phyloP scores from a whole-genome alignment of 64 coral and sea anemone species.

The Dendrophyllia cribrosa region DNA sequence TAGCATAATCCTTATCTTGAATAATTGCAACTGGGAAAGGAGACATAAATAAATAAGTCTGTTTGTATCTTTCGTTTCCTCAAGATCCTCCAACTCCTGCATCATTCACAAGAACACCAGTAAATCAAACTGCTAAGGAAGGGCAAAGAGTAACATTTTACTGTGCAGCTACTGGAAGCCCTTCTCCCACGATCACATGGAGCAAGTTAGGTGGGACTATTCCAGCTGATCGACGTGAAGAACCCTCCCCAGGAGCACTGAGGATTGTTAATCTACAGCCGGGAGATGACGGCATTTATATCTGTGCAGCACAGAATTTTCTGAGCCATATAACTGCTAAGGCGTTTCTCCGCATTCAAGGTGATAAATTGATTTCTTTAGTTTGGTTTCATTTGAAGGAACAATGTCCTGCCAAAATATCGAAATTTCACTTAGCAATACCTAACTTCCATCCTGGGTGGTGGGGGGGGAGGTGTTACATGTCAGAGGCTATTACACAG shows the following conservation, averaged over 20 bases:
- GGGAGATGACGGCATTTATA: slow-evolving; percentile 53
- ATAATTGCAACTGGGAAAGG: too few species aligned
- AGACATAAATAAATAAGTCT: too few species aligned
- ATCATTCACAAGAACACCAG: slow-evolving; percentile 48
- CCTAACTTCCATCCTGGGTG: too few species aligned
- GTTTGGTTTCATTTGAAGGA: background rate
- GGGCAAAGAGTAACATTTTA: slow-evolving; percentile 44
- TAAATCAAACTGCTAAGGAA: slow-evolving; percentile 54
- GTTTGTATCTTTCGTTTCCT: background rate
- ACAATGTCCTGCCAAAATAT: too few species aligned
- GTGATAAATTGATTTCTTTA: background rate
- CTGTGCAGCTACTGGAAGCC: slow-evolving; percentile 44
- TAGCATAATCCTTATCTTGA: too few species aligned
- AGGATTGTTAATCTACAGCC: slow-evolving; percentile 35
- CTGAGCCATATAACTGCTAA: background rate
- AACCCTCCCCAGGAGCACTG: slow-evolving; percentile 55
- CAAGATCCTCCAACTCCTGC: slow-evolving; percentile 50
- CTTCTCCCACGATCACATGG: slow-evolving; percentile 55
- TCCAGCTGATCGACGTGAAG: slow-evolving; percentile 6
- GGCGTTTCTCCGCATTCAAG: slow-evolving; percentile 56
- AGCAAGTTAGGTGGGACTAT: slow-evolving; percentile 19
- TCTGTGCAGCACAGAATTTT: slow-evolving; percentile 43
- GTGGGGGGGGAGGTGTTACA: too few species aligned
- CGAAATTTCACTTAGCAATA: too few species aligned
- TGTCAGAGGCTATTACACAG: too few species aligned